Evolutionary conservation across 1,140 invertebrate species (phyloP).

Genomic region (Adelges cooleyi): DNA sequence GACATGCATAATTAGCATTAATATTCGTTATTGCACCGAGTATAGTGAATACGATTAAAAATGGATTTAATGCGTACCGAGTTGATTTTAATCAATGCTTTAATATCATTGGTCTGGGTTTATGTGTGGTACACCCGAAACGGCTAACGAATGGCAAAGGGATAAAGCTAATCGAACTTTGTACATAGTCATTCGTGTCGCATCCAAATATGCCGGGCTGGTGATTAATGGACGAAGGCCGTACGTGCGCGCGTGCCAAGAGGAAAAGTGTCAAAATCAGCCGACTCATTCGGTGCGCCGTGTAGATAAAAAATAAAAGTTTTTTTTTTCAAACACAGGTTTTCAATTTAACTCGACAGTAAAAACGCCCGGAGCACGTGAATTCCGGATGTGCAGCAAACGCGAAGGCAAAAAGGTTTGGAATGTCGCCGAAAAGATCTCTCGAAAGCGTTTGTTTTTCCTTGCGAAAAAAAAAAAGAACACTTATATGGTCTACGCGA

Average conservation of each 20-base stretch:
- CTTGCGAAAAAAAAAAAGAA: no score
- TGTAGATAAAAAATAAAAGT: not conserved
- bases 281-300: constrained; percentile 1
- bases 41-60: no score
- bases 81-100: no score
- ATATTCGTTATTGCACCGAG: no score
- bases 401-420: constrained; percentile 20
- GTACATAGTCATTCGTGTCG: constrained; percentile 14
- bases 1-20: no score
- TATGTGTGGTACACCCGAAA: no score
- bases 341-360: constrained; percentile 16
- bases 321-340: constrained; percentile 17
- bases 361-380: constrained; percentile 6
- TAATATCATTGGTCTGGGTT: no score
- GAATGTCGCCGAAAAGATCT: constrained; percentile 16
- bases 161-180: constrained; percentile 19
- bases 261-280: constrained; percentile 20
- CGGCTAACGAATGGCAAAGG: not conserved
- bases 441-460: no score
- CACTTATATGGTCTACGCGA: no score
- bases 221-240: constrained; percentile 16
- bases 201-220: constrained; percentile 8
- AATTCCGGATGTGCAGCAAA: constrained; percentile 22
- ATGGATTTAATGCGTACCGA: no score
- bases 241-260: not conserved